Evolutionary conservation across 2,797 vertebrate species (phyloP), one percentile per base, ranked within the genome.

Genomic region (Prunella strophiata): DNA sequence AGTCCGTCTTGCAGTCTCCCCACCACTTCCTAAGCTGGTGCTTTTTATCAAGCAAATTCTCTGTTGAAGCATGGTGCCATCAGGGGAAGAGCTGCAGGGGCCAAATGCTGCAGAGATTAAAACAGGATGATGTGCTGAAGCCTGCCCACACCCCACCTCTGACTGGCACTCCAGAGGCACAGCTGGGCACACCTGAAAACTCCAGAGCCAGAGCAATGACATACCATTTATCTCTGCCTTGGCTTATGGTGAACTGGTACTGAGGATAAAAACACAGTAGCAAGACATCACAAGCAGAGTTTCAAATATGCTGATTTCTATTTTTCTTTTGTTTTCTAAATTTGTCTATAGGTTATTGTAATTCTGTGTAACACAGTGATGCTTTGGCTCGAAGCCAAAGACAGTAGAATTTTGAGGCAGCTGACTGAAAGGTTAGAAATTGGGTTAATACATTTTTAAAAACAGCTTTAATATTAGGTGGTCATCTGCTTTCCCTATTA

Each of bases 11-110:
- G 95, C 94, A 96, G 91, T 89, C 94, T 97, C 94, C 54, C 95
- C 92, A 85, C 95, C 97, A 88, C 97, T 97, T 98, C 95, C 95
- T 97, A 97, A 98, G 97, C 93, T 63, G 90, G 91, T 83, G 92
- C 97, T 97, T 98, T 98, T 97, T 91, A 97, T 97, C 94, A 97
- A 97, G 97, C 88, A 96, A 88, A 96, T 96, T 97, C 94, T 92
- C 97, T 95, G 85, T 89, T 87, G 95, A 96, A 89, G 91, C 52
- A 67, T 42, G 50, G 86, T 96, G 97, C 94, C 97, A 94, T 65
- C 93, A 91, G 85, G 90, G 62, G 94, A 93, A 73, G 74, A 47
- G 96, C 94, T 96, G 94, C 94, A 84, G 97, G 96, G 93, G 95
- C 71, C 79, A 89, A 93, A 94, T 13, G 11, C 75, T 84, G 48